phyloP scores from a whole-genome alignment of 2,888 invertebrate species.

The Lutraria lutraria region DNA sequence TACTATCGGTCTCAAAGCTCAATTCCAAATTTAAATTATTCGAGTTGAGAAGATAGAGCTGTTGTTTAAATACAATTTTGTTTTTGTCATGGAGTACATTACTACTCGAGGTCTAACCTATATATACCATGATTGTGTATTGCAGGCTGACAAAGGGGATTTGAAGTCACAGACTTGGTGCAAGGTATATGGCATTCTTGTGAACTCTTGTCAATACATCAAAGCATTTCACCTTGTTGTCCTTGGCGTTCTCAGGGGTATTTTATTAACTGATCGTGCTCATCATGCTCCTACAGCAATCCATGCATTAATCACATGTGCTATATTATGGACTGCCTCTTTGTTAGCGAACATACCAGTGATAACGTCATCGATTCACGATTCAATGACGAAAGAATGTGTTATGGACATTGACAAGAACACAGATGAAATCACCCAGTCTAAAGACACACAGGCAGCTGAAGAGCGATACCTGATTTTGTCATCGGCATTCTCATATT shows the following conservation, averaged over 20 bases:
- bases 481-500: slow-evolving; percentile 74
- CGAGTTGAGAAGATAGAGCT: too few relatives aligned
- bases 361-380: slow-evolving; percentile 59
- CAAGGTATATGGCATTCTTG: slow-evolving; percentile 71
- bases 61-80: too few relatives aligned
- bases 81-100: too few relatives aligned
- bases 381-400: slow-evolving; percentile 54
- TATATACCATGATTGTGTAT: too few relatives aligned
- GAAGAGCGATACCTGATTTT: slow-evolving; percentile 63
- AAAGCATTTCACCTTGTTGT: slow-evolving; percentile 80
- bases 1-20: too few relatives aligned
- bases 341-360: slow-evolving; percentile 77
- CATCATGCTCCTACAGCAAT: slow-evolving; percentile 72
- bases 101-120: too few relatives aligned
- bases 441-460: slow-evolving; percentile 50
- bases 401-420: slow-evolving; percentile 47
- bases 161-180: slow-evolving; percentile 76
- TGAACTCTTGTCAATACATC: slow-evolving; percentile 73
- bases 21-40: too few relatives aligned
- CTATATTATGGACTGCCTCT: slow-evolving; percentile 74
- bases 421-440: slow-evolving; percentile 16
- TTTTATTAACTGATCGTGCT: slow-evolving; percentile 77
- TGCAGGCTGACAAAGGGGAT: slow-evolving; percentile 61
- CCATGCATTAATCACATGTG: slow-evolving; percentile 74
- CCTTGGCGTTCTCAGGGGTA: slow-evolving; percentile 78